A percentile compares a stretch with the other conserved stretches of the same genome.
These are phyloP conservation scores for Buphagus erythrorhynchus DNA, from an alignment of 2,797 vertebrate species.

Conservation along the genomic window DNA sequence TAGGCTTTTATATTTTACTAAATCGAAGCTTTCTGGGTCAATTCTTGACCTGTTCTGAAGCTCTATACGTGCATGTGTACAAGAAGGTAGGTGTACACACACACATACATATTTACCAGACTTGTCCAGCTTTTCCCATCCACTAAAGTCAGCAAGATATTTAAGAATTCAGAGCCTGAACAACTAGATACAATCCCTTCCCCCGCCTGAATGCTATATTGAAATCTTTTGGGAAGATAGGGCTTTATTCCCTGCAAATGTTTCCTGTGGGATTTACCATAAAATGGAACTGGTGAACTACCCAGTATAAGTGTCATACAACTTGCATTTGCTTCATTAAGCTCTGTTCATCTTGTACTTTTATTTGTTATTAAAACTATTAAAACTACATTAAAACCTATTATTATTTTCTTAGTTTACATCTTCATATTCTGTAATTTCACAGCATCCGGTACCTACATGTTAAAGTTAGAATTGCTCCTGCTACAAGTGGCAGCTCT, in stretches of 20 bases:
- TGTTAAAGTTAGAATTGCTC: not conserved
- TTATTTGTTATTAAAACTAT: not conserved
- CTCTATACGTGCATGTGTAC: too few relatives aligned
- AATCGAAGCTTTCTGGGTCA: not conserved
- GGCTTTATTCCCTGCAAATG: not conserved
- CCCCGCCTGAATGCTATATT: accelerated
- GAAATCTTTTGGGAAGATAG: not conserved
- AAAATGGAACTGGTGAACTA: not conserved
- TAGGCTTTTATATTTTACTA: not conserved
- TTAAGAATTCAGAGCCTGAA: not conserved
- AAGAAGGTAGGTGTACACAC: not conserved
- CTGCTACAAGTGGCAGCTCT: not conserved
- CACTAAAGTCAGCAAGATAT: not conserved
- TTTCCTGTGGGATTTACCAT: not conserved
- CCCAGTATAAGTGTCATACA: not conserved
- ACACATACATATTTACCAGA: not conserved
- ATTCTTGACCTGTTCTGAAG: not conserved
- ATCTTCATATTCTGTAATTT: not conserved
- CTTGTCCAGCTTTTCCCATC: not conserved
- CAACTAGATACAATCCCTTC: not conserved
- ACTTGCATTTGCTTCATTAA: not conserved
- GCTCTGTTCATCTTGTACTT: not conserved
- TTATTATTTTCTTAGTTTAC: not conserved
- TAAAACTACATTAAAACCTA: not conserved
- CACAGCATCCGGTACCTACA: not conserved